Base-by-base conservation (phyloP, 2,888 invertebrate species). In the Cataglyphis cursor region DNA sequence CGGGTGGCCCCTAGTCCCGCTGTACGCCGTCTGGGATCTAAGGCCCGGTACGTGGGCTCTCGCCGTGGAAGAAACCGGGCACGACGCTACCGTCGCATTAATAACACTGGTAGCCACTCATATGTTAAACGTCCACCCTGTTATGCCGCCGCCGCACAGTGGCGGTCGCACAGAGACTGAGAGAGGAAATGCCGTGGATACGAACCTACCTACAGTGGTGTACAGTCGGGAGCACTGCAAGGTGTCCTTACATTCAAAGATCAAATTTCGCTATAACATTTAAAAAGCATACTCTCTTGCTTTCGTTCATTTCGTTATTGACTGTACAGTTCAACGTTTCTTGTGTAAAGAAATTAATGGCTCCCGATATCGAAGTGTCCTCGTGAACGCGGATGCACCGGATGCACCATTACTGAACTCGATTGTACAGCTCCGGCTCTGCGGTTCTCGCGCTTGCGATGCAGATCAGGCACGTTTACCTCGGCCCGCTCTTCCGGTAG, bases 71-170 rank as follows among this genome's bases (percentile, higher is more conserved):
- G 92, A 93, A 93, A 93, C 92, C 91, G 92, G 92, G 92, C 92
- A 93, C 93, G 92, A 93, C 91, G 90, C 92, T 92, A 90, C 91
- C 92, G 88, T 87, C 90, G 94, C 94, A 94, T 94, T 94, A 94
- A 94, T 94, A 94, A 94, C 93, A 94, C 94, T 94, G 94, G 94
- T 94, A 94, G 94, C 94, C 90, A 93, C 92, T 94, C 94, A 94
- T 94, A 94, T 94, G 94, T 94, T 94, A 94, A 94, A 94, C 93
- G 94, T 94, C 94, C 93, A 93, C 93, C 93, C 94, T 90, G 92
- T 89, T 91, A 88, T 90, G 87, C 86, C 87, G 87, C 88, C 78
- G 75, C 44, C 72, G 85, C 85, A 86, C 84, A 82, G 87, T 84
- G 81, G 81, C 78, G 72, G 81, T 82, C 82, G 82, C 68, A 84